Evolutionary conservation across 2,888 invertebrate genomes (phyloP).

Genomic region (Ophion costatus): DNA sequence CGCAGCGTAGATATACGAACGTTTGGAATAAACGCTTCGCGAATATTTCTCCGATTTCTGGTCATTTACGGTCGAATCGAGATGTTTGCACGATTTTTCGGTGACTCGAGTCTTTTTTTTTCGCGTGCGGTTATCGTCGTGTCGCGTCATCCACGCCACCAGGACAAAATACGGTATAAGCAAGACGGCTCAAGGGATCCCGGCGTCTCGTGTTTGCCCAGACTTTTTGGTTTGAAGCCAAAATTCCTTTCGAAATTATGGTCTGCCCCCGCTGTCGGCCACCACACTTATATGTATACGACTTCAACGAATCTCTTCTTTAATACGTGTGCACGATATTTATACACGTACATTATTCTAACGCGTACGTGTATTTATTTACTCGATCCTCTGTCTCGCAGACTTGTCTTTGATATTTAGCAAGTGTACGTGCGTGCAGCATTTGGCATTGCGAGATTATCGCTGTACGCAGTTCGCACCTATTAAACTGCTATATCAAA

Average conservation of each 20-base stretch:
- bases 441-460: neutral
- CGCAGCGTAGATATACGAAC: neutral
- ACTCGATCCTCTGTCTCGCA: slow-evolving; percentile 19
- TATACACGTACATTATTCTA: slow-evolving; percentile 1
- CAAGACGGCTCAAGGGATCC: slow-evolving; percentile 16
- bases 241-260: slow-evolving; percentile 65
- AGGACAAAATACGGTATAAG: slow-evolving; percentile 37
- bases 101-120: neutral
- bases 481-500: neutral
- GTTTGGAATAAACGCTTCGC: neutral
- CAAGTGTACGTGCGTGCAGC: neutral
- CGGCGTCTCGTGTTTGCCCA: slow-evolving; percentile 51
- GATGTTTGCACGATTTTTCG: neutral
- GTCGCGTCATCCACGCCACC: neutral
- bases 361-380: slow-evolving; percentile 28
- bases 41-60: too few relatives aligned
- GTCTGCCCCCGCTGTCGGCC: slow-evolving; percentile 50
- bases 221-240: slow-evolving; percentile 62
- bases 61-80: too few relatives aligned
- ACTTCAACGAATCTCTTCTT: slow-evolving; percentile 19
- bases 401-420: slow-evolving; percentile 55
- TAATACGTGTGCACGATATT: neutral
- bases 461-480: neutral
- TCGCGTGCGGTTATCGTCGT: neutral
- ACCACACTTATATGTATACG: slow-evolving; percentile 35